Evolutionary conservation across 2,888 invertebrate genomes (phyloP).

Genomic region (Zygaena filipendulae): DNA sequence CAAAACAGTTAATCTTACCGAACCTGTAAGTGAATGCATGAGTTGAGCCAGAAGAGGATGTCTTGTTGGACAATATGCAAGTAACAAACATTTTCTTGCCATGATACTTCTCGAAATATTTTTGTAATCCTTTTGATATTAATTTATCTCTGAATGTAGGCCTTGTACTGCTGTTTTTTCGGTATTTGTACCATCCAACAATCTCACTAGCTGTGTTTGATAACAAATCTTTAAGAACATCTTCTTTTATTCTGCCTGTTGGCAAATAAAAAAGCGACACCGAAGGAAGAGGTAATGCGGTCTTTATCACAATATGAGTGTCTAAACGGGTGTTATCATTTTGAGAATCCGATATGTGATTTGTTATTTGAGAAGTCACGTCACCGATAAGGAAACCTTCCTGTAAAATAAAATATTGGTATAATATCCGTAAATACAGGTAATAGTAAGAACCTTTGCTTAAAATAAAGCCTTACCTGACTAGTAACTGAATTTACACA

Average conservation of each 20-base stretch:
- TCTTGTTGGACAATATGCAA: slow-evolving; percentile 68
- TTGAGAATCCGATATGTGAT: slow-evolving; percentile 76
- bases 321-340: slow-evolving; percentile 71
- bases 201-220: slow-evolving; percentile 64
- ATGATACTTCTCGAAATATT: slow-evolving; percentile 62
- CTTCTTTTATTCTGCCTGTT: slow-evolving; percentile 66
- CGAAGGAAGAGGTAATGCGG: slow-evolving; percentile 69
- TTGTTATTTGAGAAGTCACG: slow-evolving; percentile 70
- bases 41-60: slow-evolving; percentile 62
- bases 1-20: slow-evolving; percentile 65
- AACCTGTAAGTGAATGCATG: slow-evolving; percentile 73
- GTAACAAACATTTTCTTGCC: slow-evolving; percentile 71
- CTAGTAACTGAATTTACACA: slow-evolving; percentile 69
- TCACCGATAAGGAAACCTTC: slow-evolving; percentile 76
- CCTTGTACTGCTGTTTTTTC: slow-evolving; percentile 59
- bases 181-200: slow-evolving; percentile 76
- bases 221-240: slow-evolving; percentile 61
- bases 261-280: slow-evolving; percentile 68
- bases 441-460: too few relatives aligned
- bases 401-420: slow-evolving; percentile 35
- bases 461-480: slow-evolving; percentile 53
- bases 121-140: slow-evolving; percentile 71
- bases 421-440: slow-evolving; percentile 1
- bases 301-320: slow-evolving; percentile 70
- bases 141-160: slow-evolving; percentile 73